Base-by-base conservation (phyloP, 2,113 vertebrate species). In the Zapus hudsonius region DNA sequence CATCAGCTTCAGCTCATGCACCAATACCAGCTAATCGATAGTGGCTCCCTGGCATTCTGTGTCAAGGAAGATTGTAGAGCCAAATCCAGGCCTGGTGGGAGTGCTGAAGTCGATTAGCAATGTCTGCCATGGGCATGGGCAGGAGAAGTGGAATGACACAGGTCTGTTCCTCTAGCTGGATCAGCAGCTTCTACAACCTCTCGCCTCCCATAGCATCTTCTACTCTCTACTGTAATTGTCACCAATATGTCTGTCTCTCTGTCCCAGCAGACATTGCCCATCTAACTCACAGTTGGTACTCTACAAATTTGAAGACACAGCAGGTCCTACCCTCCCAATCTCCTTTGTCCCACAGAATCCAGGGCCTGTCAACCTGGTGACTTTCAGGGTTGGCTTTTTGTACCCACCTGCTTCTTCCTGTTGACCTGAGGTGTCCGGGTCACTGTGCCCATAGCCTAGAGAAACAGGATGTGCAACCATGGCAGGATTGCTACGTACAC, bases 21-120 rank as follows among this genome's bases (percentile, higher is more conserved):
- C 93, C 93, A 88, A 11, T 64, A 57, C n/a, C 52, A 47, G 47
- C 33, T 92, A 76, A 94, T 78, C 75, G 85, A 89, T 87, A 42
- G 27, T 76, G 76, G 40, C 81, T 89, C 76, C 76, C 55, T 47
- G 67, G 40, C 80, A 76, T 57, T 27, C 40, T 59, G 20, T 91
- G 90, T 74, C 25, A 67, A 84, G 75, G 31, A 87, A 44, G 87
- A 63, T 78, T 73, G 78, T 81, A 73, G 85, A 95, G 90, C 73
- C 90, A 78, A 38, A 57, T 81, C 27, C n/a, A 64, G 52, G 89
- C 33, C 59, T 76, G 63, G 73, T 86, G 31, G 73, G 86, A 40
- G 40, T 44, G 72, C 81, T 66, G 61, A 74, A 92, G 70, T 94
- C 76, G 84, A 92, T 89, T 94, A 93, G 72, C 57, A 78, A 80